These are phyloP conservation scores for Xanthostigma xanthostigma DNA, from an alignment of 2,888 invertebrate genomes.

Conservation along the genomic window DNA sequence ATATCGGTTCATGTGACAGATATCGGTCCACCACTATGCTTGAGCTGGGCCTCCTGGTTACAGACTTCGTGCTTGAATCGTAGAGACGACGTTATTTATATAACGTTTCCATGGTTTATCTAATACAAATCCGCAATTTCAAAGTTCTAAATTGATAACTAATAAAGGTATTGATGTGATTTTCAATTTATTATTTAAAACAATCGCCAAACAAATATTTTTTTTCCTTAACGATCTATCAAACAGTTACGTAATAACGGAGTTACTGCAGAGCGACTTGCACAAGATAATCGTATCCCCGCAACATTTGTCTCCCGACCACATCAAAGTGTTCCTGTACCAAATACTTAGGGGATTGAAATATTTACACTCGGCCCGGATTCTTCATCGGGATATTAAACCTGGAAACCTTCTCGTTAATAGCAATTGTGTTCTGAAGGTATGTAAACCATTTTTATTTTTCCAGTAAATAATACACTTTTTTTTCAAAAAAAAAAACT, in stretches of 20 bases:
- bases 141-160: too few species aligned
- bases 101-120: too few species aligned
- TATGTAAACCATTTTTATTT: conserved; percentile 20
- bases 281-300: conserved; percentile 99
- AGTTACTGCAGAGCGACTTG: conserved; percentile 97
- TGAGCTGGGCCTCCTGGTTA: too few species aligned
- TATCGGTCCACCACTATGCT: too few species aligned
- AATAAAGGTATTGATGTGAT: too few species aligned
- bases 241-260: conserved; percentile 94
- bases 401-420: conserved; percentile 98
- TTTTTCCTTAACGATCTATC: conserved; percentile 23
- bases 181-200: not conserved
- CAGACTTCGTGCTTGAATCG: too few species aligned
- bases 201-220: not conserved
- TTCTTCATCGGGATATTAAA: conserved; percentile 97
- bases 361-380: conserved; percentile 96
- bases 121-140: too few species aligned
- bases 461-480: not conserved
- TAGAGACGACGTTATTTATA: too few species aligned
- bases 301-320: conserved; percentile 96
- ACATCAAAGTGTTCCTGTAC: conserved; percentile 99
- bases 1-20: too few species aligned
- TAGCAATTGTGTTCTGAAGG: conserved; percentile 96
- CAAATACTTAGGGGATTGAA: conserved; percentile 98
- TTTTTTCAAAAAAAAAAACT: conserved; percentile 4